phyloP scores from a whole-genome alignment of 2,797 vertebrate genomes.

The Rhynchotus rufescens region DNA sequence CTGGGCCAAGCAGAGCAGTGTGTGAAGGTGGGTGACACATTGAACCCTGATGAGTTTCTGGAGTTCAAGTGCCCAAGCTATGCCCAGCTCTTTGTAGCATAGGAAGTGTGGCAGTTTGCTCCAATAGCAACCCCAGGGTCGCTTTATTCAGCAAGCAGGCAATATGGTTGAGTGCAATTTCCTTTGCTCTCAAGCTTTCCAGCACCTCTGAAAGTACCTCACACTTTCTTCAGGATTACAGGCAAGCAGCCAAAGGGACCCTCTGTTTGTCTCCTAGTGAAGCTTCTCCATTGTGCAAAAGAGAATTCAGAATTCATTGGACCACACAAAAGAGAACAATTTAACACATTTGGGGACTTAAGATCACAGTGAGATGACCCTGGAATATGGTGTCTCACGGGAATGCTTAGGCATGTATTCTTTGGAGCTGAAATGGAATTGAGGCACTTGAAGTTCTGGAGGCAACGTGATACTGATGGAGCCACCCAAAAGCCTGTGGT shows the following conservation, averaged over 20 bases:
- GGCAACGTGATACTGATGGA: background rate
- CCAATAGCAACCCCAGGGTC: background rate
- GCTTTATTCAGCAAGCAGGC: background rate
- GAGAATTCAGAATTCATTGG: background rate
- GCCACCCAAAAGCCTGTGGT: background rate
- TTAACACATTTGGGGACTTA: background rate
- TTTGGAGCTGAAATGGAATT: background rate
- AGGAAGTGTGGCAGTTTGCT: background rate
- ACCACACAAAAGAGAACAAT: background rate
- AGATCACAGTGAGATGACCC: background rate
- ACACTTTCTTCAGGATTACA: background rate
- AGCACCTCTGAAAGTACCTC: accelerated
- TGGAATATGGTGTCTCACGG: background rate
- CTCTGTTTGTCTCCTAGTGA: background rate
- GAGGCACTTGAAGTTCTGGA: background rate
- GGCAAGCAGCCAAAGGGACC: background rate
- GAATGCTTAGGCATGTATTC: accelerated
- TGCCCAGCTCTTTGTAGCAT: background rate
- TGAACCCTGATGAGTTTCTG: background rate
- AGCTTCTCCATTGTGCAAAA: background rate
- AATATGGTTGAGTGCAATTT: background rate
- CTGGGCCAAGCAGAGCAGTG: background rate
- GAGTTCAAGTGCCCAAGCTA: background rate
- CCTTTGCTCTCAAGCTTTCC: background rate
- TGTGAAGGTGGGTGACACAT: background rate